Conservation (phyloP, 2,888 invertebrate genomes). For the Sussaba pulchella region DNA sequence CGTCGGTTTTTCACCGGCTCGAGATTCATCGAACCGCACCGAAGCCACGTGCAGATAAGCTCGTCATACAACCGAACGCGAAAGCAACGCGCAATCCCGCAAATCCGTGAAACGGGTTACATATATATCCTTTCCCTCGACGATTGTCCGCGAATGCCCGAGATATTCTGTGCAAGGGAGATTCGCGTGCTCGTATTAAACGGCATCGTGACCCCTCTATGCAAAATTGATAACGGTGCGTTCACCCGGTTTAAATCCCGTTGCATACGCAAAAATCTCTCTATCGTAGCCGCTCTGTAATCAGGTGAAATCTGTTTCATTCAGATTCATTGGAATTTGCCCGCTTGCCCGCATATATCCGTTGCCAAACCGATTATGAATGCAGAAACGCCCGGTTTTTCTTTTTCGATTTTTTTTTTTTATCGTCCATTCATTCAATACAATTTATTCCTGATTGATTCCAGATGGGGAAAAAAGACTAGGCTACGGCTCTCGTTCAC, state of each 20-base stretch:
- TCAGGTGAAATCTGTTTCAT: slow-evolving; percentile 63
- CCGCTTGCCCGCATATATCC: slow-evolving; percentile 13
- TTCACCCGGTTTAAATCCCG: slow-evolving; percentile 57
- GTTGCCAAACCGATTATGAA: slow-evolving; percentile 41
- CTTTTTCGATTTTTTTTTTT: slow-evolving; percentile 24
- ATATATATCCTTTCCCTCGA: slow-evolving; percentile 43
- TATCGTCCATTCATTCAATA: slow-evolving; percentile 26
- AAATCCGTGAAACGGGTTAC: slow-evolving; percentile 1
- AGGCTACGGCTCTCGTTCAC: not conserved
- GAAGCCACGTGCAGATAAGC: slow-evolving; percentile 64
- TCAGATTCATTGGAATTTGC: slow-evolving; percentile 57
- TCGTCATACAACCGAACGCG: slow-evolving; percentile 34
- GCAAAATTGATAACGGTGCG: slow-evolving; percentile 68
- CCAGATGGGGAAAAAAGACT: slow-evolving; percentile 2
- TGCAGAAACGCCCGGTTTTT: slow-evolving; percentile 14
- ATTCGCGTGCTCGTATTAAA: slow-evolving; percentile 51
- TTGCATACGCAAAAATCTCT: slow-evolving; percentile 13
- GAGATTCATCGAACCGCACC: slow-evolving; percentile 62
- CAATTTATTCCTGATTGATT: slow-evolving; percentile 46
- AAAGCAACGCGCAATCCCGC: slow-evolving; percentile 21
- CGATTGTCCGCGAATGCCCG: slow-evolving; percentile 42
- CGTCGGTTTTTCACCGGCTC: slow-evolving; percentile 51
- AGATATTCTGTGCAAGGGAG: slow-evolving; percentile 52
- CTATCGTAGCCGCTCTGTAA: slow-evolving; percentile 46
- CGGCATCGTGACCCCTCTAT: slow-evolving; percentile 46